Base-by-base conservation (phyloP, 2,113 vertebrate genomes). In the Neodon shergylaensis region DNA sequence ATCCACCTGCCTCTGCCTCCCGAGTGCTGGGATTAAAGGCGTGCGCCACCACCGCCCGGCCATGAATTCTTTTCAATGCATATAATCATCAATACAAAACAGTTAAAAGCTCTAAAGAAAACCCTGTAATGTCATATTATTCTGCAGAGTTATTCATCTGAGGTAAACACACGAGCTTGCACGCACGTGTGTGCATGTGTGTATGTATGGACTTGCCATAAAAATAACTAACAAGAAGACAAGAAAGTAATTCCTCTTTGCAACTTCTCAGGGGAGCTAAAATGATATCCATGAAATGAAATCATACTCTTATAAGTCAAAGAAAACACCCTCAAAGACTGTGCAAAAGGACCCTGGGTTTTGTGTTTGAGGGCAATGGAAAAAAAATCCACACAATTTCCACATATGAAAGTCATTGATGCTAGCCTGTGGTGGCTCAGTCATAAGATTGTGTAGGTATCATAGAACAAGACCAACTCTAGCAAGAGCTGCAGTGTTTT, bases 251-350 rank as follows among this genome's bases (percentile, higher is more conserved):
- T 54, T 88, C 70, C 52, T 58, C 33, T 58, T 17, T n/a, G 36
- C 6, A 77, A 17, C 31, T 82, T 94, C 79, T 44, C 78, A 86
- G 39, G 10, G 24, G 52, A 93, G 17, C 44, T 89, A 61, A 90
- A 94, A 81, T 17, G 44, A 77, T 88, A 94, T 68, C 49, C 81
- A 90, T 90, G 52, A 90, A 26, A 88, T 81, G 44, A 95, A 92
- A 66, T 3, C 21, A 72, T 61, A 79, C 44, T 79, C 49, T 90
- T 90, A 42, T 52, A 90, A 77, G n/a, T 52, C 85, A 36, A 84
- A 31, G 65, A 88, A 74, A 90, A 76, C 49, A 94, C 58, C 79
- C 95, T 81, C 72, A 78, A 93, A 90, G 7, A 92, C 74, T 74
- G 16, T 76, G 39, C 70, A 81, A 84, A 39, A 49, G 79, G 33